Percentiles rank a stretch among this genome's conserved stretches.
Evolutionary conservation across 2,797 vertebrate species (phyloP).

Genomic region (Argya squamiceps): DNA sequence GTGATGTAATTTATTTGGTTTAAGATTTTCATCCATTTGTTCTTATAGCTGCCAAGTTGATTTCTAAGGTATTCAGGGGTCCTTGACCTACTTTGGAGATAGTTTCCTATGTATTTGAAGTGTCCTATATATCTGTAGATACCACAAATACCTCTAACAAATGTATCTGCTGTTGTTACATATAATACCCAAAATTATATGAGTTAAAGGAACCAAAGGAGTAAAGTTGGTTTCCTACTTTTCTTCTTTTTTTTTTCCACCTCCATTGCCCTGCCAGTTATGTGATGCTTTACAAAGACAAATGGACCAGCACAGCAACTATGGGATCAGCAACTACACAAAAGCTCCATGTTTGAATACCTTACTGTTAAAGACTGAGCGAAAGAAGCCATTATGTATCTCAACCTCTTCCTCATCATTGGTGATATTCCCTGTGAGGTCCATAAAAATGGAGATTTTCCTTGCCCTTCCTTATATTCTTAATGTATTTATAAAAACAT

Average conservation of each 20-base stretch:
- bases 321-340: neutral
- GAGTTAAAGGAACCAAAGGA: neutral
- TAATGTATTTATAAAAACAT: neutral
- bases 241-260: neutral
- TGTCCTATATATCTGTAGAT: neutral
- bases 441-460: neutral
- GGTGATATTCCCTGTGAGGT: neutral
- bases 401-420: neutral
- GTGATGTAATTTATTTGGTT: neutral
- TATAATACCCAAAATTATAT: neutral
- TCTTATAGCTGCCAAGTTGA: neutral
- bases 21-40: neutral
- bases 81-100: neutral
- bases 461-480: neutral
- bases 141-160: neutral
- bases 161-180: neutral
- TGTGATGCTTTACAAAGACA: neutral
- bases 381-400: neutral
- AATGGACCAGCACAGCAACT: neutral
- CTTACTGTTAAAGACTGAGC: neutral
- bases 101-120: neutral
- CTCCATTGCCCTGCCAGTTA: neutral
- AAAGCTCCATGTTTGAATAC: neutral
- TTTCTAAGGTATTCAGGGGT: neutral
- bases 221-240: neutral